Conservation (phyloP, 2,888 invertebrate species). For the Cancer borealis region DNA sequence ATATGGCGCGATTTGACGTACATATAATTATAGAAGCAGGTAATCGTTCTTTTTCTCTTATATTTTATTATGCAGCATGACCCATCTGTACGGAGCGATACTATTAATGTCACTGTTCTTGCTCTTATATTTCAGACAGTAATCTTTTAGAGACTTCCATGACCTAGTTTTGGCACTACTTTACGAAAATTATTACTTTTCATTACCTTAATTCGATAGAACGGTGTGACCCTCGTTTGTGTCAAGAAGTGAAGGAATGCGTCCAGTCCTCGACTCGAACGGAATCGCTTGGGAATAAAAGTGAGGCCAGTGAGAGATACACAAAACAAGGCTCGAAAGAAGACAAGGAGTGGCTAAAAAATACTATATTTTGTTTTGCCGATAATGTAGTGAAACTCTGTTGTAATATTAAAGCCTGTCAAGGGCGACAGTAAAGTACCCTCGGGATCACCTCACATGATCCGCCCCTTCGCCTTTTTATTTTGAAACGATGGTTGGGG, state of each 20-base stretch:
- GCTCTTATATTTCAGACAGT: background rate
- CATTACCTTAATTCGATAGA: background rate
- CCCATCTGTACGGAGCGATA: background rate
- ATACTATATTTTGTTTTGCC: background rate
- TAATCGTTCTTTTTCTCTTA: background rate
- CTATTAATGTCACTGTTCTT: background rate
- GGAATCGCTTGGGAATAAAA: background rate
- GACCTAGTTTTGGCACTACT: background rate
- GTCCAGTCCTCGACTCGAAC: background rate
- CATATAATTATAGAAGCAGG: background rate
- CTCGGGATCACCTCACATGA: too few relatives aligned
- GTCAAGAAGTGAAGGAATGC: background rate
- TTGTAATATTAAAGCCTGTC: too few relatives aligned
- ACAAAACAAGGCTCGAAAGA: too few relatives aligned
- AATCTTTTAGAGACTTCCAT: background rate
- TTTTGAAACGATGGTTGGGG: too few relatives aligned
- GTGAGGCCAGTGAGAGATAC: background rate
- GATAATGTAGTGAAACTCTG: background rate
- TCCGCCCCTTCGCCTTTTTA: too few relatives aligned
- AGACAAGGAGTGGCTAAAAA: background rate
- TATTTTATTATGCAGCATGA: background rate
- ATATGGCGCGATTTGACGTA: slow-evolving; percentile 2
- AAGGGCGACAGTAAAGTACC: too few relatives aligned
- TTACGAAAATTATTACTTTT: background rate
- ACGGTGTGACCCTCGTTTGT: background rate